A percentile compares a stretch with the other conserved stretches of the same genome.
Conservation (phyloP, 1,140 invertebrate species). For the Euura lappo region DNA sequence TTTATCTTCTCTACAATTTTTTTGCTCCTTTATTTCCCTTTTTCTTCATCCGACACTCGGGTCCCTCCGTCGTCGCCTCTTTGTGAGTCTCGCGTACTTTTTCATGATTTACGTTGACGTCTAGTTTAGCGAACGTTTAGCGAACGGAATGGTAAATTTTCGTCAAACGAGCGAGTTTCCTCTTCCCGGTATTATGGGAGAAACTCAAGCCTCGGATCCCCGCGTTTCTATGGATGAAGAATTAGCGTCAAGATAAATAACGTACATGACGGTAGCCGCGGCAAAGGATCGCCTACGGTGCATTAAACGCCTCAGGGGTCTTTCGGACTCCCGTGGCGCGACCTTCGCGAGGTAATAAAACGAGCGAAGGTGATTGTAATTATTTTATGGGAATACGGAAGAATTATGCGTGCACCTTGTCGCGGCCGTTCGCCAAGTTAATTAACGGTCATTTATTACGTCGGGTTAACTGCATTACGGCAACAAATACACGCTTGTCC, state of each 20-base stretch:
- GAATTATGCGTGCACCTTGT: conserved; percentile 1
- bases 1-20: not conserved
- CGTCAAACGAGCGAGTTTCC: no score
- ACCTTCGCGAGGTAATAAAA: conserved; percentile 1
- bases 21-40: not conserved
- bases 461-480: no score
- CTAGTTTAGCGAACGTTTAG: conserved; percentile 2
- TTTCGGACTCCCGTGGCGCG: not conserved
- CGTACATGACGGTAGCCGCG: no score
- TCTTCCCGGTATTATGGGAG: no score
- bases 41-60: not conserved
- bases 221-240: no score
- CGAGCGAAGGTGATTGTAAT: not conserved
- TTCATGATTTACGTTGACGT: conserved; percentile 1
- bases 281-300: no score
- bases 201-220: no score
- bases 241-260: no score
- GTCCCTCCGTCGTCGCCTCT: not conserved
- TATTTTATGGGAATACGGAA: not conserved
- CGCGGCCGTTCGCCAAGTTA: not conserved
- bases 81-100: not conserved
- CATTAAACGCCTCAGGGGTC: not conserved
- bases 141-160: not conserved
- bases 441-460: not conserved
- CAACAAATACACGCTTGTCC: no score